These are phyloP conservation scores for Zygaena filipendulae DNA, from an alignment of 2,888 invertebrate genomes.

Conservation along the genomic window DNA sequence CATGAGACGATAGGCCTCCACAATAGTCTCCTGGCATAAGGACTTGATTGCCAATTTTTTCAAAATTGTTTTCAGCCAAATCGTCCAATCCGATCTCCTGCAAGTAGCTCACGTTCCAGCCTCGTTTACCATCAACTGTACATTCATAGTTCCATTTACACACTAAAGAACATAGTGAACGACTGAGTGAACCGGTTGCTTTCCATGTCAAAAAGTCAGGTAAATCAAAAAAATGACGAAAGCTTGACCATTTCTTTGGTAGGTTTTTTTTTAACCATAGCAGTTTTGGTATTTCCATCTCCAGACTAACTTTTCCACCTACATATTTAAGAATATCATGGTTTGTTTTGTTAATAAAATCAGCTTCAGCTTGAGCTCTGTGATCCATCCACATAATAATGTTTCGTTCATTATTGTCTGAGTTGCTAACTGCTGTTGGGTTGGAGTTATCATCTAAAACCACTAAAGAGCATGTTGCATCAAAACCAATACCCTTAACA, in stretches of 20 bases:
- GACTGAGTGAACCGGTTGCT: conserved; percentile 78
- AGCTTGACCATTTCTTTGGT: conserved; percentile 73
- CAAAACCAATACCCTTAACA: conserved; percentile 92
- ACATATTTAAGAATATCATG: conserved; percentile 86
- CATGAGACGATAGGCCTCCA: conserved; percentile 72
- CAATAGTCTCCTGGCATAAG: conserved; percentile 78
- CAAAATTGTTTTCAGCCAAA: conserved; percentile 72
- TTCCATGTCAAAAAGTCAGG: conserved; percentile 96
- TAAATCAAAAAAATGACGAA: conserved; percentile 86
- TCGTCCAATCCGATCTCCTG: conserved; percentile 79
- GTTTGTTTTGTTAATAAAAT: conserved; percentile 78
- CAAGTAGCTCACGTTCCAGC: conserved; percentile 83
- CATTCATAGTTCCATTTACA: conserved; percentile 96
- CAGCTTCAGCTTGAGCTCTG: conserved; percentile 82
- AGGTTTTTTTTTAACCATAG: conserved; percentile 89
- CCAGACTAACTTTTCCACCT: conserved; percentile 93
- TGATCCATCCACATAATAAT: conserved; percentile 95
- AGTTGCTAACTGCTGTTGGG: conserved; percentile 77
- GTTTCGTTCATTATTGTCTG: conserved; percentile 77
- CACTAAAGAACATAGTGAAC: conserved; percentile 91
- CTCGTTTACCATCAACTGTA: conserved; percentile 58
- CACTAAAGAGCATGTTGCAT: conserved; percentile 95
- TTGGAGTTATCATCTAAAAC: conserved; percentile 75
- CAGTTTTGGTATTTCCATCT: conserved; percentile 96
- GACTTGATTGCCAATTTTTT: conserved; percentile 75